These are phyloP conservation scores for Eupithecia vulgata DNA, from an alignment of 2,888 invertebrate species.

Conservation along the genomic window DNA sequence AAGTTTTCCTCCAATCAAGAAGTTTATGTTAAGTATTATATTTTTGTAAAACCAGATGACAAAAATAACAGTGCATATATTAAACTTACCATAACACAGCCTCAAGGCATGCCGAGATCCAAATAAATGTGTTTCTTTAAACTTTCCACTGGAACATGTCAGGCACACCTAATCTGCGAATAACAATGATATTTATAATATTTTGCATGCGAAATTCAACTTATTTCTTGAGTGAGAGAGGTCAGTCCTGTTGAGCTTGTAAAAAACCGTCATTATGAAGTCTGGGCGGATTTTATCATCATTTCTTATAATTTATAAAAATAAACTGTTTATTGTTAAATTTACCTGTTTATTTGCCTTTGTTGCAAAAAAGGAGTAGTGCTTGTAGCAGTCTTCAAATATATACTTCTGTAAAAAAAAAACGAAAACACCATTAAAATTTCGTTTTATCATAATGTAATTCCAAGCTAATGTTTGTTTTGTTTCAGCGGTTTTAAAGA, in stretches of 20 bases:
- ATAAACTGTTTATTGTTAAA: background rate
- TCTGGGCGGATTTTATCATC: constrained; percentile 58
- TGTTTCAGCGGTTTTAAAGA: constrained; percentile 42
- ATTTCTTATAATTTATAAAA: constrained; percentile 33
- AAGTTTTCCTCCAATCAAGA: no score
- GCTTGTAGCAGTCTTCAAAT: background rate
- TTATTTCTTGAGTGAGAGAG: background rate
- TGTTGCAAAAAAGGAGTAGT: background rate
- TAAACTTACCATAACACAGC: background rate
- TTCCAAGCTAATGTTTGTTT: background rate
- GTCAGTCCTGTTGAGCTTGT: constrained; percentile 75
- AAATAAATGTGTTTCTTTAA: background rate
- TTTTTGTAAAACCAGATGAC: no score
- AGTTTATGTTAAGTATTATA: no score
- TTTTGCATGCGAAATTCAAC: background rate
- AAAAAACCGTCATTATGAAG: constrained; percentile 51
- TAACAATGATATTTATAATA: background rate
- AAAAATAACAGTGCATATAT: background rate
- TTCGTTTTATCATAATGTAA: background rate
- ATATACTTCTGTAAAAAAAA: background rate
- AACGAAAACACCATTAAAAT: background rate
- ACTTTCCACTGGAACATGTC: background rate
- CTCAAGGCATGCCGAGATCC: background rate
- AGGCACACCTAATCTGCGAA: background rate
- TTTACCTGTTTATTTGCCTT: constrained; percentile 4